Conservation (phyloP, 1,140 invertebrate genomes). For the Marisa cornuarietis region DNA sequence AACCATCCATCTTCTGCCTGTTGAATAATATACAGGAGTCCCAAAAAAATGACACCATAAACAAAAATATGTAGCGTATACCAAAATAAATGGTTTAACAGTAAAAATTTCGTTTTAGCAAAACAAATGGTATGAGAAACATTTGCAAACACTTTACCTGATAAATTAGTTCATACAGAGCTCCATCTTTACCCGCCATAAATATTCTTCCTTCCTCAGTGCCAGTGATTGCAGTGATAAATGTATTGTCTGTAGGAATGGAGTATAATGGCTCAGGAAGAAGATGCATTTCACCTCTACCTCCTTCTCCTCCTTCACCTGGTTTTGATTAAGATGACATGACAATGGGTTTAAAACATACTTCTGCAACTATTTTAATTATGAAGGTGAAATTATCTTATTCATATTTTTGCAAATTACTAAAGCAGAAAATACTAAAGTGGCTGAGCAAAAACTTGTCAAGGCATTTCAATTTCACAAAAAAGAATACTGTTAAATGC, state of each 20-base stretch:
- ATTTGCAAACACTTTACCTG: conserved; percentile 72
- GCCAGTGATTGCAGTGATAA: conserved; percentile 84
- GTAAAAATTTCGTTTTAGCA: no score
- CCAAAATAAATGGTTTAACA: no score
- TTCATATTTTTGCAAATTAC: no score
- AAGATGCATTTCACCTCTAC: conserved; percentile 84
- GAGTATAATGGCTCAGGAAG: conserved; percentile 93
- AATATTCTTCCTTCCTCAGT: conserved; percentile 90
- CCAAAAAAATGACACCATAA: no score
- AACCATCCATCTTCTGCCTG: conserved; percentile 84
- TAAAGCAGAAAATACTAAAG: no score
- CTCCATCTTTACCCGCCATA: conserved; percentile 93
- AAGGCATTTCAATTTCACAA: no score
- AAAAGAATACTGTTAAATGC: no score
- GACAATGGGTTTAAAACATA: no score
- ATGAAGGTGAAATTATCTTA: no score
- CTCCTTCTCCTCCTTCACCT: conserved; percentile 21
- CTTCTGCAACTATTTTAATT: no score
- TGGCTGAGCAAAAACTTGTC: no score
- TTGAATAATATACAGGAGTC: conserved; percentile 22
- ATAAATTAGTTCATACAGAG: conserved; percentile 94
- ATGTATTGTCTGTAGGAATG: conserved; percentile 89
- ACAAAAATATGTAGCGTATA: no score
- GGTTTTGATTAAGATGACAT: not conserved
- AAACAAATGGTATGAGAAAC: not conserved